phyloP scores from a whole-genome alignment of 1,140 invertebrate genomes.

The Drosophila nasuta region DNA sequence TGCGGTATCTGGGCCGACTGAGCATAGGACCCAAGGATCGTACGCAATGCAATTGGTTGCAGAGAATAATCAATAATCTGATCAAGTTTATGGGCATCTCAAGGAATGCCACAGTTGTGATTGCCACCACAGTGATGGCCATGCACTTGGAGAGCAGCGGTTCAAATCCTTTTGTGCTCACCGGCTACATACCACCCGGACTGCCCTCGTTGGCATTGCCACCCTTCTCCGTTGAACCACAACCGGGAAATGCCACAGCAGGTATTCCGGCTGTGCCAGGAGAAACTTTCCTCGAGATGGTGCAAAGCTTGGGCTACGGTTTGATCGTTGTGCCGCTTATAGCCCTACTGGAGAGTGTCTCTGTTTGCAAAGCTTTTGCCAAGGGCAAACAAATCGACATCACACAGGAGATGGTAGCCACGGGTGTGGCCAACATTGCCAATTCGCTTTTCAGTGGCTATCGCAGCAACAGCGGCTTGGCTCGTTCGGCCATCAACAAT shows the following conservation, averaged over 20 bases:
- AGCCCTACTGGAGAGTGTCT: conserved; percentile 92
- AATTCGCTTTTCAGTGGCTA: conserved; percentile 94
- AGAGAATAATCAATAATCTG: conserved; percentile 85
- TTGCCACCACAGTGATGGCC: conserved; percentile 88
- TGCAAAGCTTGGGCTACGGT: conserved; percentile 90
- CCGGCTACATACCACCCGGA: conserved; percentile 88
- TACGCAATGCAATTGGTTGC: conserved; percentile 85
- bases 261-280: conserved; percentile 69
- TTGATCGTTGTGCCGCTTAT: conserved; percentile 92
- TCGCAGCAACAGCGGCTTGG: conserved; percentile 94
- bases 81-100: conserved; percentile 89
- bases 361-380: conserved; percentile 92
- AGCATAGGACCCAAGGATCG: conserved; percentile 87
- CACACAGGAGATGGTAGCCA: conserved; percentile 93
- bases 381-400: conserved; percentile 93
- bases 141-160: conserved; percentile 84
- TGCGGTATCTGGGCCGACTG: conserved; percentile 88
- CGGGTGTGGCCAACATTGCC: conserved; percentile 92
- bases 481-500: conserved; percentile 95
- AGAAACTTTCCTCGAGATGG: conserved; percentile 89
- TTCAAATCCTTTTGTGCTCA: conserved; percentile 68
- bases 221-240: conserved; percentile 87
- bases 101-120: conserved; percentile 92
- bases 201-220: conserved; percentile 87
- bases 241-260: conserved; percentile 83